Percentiles rank a stretch among this genome's conserved stretches.
phyloP scores from a whole-genome alignment of 1,140 invertebrate genomes.

The Dendroctonus valens region DNA sequence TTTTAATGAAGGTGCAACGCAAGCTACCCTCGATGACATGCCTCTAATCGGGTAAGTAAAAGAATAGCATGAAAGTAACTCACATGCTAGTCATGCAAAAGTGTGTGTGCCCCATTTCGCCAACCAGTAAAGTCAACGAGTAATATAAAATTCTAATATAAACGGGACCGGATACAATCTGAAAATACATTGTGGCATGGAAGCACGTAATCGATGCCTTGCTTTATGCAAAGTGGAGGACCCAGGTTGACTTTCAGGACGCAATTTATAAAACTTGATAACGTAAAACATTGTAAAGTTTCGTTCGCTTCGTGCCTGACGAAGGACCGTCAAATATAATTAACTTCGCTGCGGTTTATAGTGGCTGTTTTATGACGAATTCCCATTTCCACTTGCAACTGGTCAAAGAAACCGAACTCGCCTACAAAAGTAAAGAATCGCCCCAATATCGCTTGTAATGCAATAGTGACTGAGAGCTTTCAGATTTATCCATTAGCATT shows the following conservation, averaged over 20 bases:
- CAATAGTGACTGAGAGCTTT: slow-evolving; percentile 26
- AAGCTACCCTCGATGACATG: neutral
- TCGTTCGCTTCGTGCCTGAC: slow-evolving; percentile 20
- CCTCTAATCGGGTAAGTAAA: slow-evolving; percentile 9
- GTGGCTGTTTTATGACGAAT: too few species aligned
- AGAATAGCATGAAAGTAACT: slow-evolving; percentile 26
- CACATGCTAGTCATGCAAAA: slow-evolving; percentile 41
- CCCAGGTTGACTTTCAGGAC: slow-evolving; percentile 46
- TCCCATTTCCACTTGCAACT: too few species aligned
- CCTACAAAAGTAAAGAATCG: too few species aligned
- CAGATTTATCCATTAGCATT: slow-evolving; percentile 38
- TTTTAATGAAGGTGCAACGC: neutral
- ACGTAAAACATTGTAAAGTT: slow-evolving; percentile 44
- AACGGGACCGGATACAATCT: slow-evolving; percentile 47
- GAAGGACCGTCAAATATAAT: slow-evolving; percentile 24
- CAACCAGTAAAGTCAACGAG: slow-evolving; percentile 31
- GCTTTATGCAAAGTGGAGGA: slow-evolving; percentile 48
- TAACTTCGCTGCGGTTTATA: slow-evolving; percentile 4
- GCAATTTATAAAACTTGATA: slow-evolving; percentile 49
- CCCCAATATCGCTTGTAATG: slow-evolving; percentile 7
- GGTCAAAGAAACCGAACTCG: too few species aligned
- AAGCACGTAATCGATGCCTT: slow-evolving; percentile 45
- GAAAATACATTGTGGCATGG: slow-evolving; percentile 46
- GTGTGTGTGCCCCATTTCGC: slow-evolving; percentile 40
- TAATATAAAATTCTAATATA: slow-evolving; percentile 49